A percentile compares a stretch with the other conserved stretches of the same genome.
Conservation (phyloP, 2,113 vertebrate genomes). For the Sphyrna mokarran region DNA sequence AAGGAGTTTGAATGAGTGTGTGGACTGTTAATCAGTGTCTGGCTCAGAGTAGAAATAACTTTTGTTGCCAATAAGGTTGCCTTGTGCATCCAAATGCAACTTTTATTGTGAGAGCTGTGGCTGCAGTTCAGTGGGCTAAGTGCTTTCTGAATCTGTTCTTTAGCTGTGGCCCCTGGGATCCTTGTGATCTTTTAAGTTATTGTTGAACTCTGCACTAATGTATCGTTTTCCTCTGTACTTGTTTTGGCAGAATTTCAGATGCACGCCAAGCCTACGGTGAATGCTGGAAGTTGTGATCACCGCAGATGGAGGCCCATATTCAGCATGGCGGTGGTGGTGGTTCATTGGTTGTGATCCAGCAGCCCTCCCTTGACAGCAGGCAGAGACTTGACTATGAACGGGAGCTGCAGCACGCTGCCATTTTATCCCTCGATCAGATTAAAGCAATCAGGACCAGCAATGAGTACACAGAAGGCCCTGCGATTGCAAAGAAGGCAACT, state of each 20-base stretch:
- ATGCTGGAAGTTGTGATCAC: slow-evolving; percentile 78
- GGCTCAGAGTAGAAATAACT: not conserved
- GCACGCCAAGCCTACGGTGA: slow-evolving; percentile 83
- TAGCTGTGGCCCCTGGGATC: not conserved
- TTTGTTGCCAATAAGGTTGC: not conserved
- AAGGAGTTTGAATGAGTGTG: not conserved
- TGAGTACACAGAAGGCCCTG: slow-evolving; percentile 90
- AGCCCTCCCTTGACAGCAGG: slow-evolving; percentile 72
- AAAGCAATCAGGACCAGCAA: slow-evolving; percentile 90
- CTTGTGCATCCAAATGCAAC: not conserved
- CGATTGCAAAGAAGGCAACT: slow-evolving; percentile 65
- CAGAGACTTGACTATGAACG: slow-evolving; percentile 77
- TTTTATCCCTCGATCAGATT: slow-evolving; percentile 96
- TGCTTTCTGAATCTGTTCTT: not conserved
- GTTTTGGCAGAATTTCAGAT: slow-evolving; percentile 79
- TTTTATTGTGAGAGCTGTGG: not conserved
- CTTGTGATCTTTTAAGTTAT: not conserved
- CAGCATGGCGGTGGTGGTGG: slow-evolving; percentile 76
- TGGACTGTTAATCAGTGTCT: not conserved
- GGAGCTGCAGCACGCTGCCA: slow-evolving; percentile 65
- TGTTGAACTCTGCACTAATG: not conserved
- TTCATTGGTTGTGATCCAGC: slow-evolving; percentile 80
- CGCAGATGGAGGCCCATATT: slow-evolving; percentile 91
- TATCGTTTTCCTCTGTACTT: not conserved
- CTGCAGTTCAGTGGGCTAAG: not conserved